These are phyloP conservation scores for Falco cherrug DNA, from an alignment of 2,797 vertebrate species.

Conservation along the genomic window DNA sequence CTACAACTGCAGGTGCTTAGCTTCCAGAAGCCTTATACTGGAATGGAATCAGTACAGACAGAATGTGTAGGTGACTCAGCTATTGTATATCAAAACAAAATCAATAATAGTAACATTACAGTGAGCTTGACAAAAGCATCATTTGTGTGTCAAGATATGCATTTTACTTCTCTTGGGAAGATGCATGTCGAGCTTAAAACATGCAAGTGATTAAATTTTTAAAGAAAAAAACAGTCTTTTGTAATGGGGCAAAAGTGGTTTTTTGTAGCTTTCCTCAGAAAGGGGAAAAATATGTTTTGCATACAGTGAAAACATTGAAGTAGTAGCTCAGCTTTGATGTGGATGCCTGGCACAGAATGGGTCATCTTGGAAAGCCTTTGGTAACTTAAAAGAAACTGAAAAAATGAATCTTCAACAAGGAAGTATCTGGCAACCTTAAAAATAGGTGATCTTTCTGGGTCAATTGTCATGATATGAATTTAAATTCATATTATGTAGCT, in stretches of 20 bases:
- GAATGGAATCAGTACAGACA: neutral
- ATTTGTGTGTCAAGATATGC: neutral
- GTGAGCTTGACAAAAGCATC: neutral
- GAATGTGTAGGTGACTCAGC: neutral
- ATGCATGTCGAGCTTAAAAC: neutral
- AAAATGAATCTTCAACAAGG: neutral
- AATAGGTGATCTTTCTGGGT: neutral
- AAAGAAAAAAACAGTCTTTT: neutral
- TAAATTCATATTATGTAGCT: slow-evolving; percentile 1
- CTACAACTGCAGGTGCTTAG: neutral
- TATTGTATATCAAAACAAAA: neutral
- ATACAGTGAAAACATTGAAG: neutral
- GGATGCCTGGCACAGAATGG: neutral
- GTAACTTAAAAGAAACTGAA: neutral
- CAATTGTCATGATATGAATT: neutral
- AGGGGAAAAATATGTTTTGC: neutral
- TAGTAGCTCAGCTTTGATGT: neutral
- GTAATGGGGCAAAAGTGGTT: neutral
- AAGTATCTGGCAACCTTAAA: slow-evolving; percentile 7
- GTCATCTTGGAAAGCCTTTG: slow-evolving; percentile 5
- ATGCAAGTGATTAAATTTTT: neutral
- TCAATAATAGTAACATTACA: neutral
- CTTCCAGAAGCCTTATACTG: neutral
- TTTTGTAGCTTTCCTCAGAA: neutral
- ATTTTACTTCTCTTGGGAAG: neutral